Evolutionary conservation across 2,113 vertebrate species (phyloP), one percentile per base, ranked within the genome.

Genomic region (Sapayoa aenigma): DNA sequence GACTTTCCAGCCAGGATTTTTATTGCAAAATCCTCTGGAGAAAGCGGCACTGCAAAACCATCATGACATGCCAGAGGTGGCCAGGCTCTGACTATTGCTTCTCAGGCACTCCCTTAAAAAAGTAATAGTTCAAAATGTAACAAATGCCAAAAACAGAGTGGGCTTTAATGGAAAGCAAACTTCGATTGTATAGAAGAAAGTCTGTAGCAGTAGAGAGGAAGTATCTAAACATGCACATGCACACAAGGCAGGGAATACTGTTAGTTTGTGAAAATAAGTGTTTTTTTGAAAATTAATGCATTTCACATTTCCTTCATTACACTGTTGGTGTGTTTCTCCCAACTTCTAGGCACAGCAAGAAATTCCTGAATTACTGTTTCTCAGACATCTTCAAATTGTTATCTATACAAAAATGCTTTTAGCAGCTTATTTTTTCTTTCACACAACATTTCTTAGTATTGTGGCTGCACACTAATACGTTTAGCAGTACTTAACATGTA

Each of bases 351-450:
- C 33, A 22, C 13, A 86, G 72, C 25, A 71, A 75, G 42, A 76
- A 89, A 90, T 78, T 76, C 39, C 50, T 12, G 16, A 52, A 67
- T 59, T 63, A 73, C 35, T 20, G 41, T 55, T 86, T 80, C 72
- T 81, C 52, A 60, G 52, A 67, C 44, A 37, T 60, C 60, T 87
- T 73, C 78, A 75, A 78, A 56, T 68, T 42, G 53, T 53, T 84
- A 55, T 35, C 56, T 58, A 18, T 58, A 58, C 52, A 49, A 20
- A 60, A 69, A 33, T 44, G 65, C 66, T 78, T 72, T 81, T 60
- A 90, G 63, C 59, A 65, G 83, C 73, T 95, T 84, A 55, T 12
- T 87, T 93, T 78, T 86, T 24, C 65, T 71, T 83, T 53, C 73
- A 52, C 1, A 2, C 72, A 77, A 55, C 42, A 21, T 67, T 90